Conservation (phyloP, 2,888 invertebrate genomes). For the Hoplodrina ambigua region DNA sequence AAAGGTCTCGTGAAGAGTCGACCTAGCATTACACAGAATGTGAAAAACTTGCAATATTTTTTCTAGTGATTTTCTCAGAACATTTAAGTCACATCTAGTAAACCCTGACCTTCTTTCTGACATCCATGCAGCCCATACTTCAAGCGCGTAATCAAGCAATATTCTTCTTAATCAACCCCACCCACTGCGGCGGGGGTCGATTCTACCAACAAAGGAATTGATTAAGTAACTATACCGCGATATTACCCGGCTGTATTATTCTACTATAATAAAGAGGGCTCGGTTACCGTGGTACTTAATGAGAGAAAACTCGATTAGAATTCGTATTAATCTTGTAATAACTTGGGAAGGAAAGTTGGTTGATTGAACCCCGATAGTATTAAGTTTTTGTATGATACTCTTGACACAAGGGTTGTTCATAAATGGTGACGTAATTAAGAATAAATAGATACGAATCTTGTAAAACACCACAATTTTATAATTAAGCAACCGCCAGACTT, state of each 20-base stretch:
- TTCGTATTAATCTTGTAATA: slow-evolving; percentile 89
- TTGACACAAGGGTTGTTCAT: slow-evolving; percentile 60
- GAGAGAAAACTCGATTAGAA: slow-evolving; percentile 90
- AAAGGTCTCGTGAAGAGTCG: no score
- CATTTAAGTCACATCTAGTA: slow-evolving; percentile 65
- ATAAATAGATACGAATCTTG: neutral
- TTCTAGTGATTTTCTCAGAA: neutral
- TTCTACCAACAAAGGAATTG: slow-evolving; percentile 90
- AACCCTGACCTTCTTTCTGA: slow-evolving; percentile 61
- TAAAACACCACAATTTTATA: neutral
- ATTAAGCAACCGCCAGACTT: neutral
- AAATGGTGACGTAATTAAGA: slow-evolving; percentile 33
- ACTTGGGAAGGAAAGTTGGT: slow-evolving; percentile 81
- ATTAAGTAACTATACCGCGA: slow-evolving; percentile 90
- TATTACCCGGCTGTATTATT: slow-evolving; percentile 89
- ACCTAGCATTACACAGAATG: neutral
- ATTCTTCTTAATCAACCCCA: slow-evolving; percentile 90
- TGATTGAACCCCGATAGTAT: slow-evolving; percentile 76
- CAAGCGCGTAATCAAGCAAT: slow-evolving; percentile 89
- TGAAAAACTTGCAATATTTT: neutral
- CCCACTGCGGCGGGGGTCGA: slow-evolving; percentile 86
- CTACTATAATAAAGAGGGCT: slow-evolving; percentile 89
- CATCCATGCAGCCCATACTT: slow-evolving; percentile 83
- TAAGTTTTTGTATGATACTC: slow-evolving; percentile 51
- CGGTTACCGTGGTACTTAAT: slow-evolving; percentile 89